Evolutionary conservation across 2,888 invertebrate species (phyloP).

Genomic region (Pimpla rufipes): DNA sequence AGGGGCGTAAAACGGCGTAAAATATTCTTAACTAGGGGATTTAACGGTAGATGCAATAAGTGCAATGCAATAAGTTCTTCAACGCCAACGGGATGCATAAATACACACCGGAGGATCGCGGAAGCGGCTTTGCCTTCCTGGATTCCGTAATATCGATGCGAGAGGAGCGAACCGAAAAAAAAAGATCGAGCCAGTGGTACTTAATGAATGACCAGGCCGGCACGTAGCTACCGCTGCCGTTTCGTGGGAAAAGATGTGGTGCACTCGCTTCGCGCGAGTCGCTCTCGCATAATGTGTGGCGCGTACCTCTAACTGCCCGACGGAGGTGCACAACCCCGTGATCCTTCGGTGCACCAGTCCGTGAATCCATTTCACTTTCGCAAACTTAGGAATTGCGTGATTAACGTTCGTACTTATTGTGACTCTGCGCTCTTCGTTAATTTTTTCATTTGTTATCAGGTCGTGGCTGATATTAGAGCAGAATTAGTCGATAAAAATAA

Average conservation of each 20-base stretch:
- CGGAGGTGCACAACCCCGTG: not conserved
- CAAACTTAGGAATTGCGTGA: slow-evolving; percentile 52
- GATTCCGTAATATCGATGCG: slow-evolving; percentile 55
- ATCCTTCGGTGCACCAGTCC: slow-evolving; percentile 31
- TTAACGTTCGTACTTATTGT: slow-evolving; percentile 42
- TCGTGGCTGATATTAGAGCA: too few species aligned
- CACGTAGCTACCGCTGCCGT: slow-evolving; percentile 24
- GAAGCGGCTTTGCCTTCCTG: slow-evolving; percentile 45
- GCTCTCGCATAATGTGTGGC: slow-evolving; percentile 14
- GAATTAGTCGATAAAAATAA: too few species aligned
- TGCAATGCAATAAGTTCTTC: not conserved
- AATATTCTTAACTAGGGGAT: not conserved
- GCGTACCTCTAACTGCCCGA: slow-evolving; percentile 14
- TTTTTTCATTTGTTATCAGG: too few species aligned
- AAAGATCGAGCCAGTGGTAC: slow-evolving; percentile 11
- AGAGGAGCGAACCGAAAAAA: slow-evolving; percentile 27
- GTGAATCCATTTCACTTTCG: slow-evolving; percentile 59
- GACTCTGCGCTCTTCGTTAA: too few species aligned
- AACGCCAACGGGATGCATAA: slow-evolving; percentile 12
- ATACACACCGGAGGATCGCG: slow-evolving; percentile 19
- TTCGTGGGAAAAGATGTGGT: slow-evolving; percentile 63
- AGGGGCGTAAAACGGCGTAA: not conserved
- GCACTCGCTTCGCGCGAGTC: slow-evolving; percentile 14
- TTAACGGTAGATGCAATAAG: not conserved
- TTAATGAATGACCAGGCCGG: slow-evolving; percentile 59